Evolutionary conservation across 2,888 invertebrate genomes (phyloP).

Genomic region (Poecilus cupreus): DNA sequence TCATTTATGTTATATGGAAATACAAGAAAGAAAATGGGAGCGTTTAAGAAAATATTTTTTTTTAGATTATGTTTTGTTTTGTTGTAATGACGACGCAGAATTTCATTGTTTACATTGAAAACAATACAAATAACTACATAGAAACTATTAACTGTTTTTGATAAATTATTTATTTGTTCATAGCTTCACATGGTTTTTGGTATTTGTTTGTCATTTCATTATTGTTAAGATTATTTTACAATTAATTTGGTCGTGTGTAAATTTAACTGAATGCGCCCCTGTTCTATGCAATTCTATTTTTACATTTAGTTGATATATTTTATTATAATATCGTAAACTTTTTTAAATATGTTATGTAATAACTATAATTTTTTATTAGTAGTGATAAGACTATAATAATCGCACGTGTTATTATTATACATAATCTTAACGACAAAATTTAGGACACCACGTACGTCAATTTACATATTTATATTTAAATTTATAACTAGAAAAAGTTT

Average conservation of each 20-base stretch:
- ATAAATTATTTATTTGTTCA: too few relatives aligned
- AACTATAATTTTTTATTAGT: neutral
- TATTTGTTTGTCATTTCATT: too few relatives aligned
- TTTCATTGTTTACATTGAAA: neutral
- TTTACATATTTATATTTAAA: neutral
- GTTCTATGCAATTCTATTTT: neutral
- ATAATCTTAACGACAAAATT: neutral
- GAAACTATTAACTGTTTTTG: too few relatives aligned
- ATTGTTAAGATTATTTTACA: neutral
- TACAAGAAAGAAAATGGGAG: constrained; percentile 7
- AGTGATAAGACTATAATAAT: neutral
- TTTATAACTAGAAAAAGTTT: too few relatives aligned
- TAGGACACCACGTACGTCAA: neutral
- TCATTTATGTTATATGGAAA: constrained; percentile 36
- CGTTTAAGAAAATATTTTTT: constrained; percentile 10
- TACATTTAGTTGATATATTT: neutral
- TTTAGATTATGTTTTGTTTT: neutral
- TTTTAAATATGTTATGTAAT: neutral
- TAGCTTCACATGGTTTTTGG: too few relatives aligned
- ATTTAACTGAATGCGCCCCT: neutral
- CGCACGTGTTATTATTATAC: too few relatives aligned
- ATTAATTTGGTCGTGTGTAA: neutral
- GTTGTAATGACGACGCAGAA: neutral
- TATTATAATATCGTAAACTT: neutral
- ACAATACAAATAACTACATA: neutral